phyloP scores from a whole-genome alignment of 2,888 invertebrate genomes.

The Serrognathus titanus region DNA sequence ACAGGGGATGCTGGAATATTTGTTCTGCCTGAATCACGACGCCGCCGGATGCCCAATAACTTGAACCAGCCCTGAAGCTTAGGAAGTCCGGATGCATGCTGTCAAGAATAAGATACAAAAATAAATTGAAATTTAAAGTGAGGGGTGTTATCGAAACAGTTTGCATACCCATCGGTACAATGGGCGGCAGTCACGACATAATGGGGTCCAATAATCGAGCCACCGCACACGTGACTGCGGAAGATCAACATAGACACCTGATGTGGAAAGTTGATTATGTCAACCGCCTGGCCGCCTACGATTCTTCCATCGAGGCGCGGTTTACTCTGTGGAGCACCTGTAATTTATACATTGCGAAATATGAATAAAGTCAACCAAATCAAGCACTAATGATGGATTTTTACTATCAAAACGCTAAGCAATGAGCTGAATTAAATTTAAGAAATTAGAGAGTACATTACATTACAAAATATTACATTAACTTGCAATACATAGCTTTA shows the following conservation, averaged over 20 bases:
- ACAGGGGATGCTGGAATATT: constrained; percentile 17
- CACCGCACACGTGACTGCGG: constrained; percentile 18
- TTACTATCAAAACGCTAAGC: no score
- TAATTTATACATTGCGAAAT: no score
- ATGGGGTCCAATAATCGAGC: constrained; percentile 9
- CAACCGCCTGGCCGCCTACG: constrained; percentile 10
- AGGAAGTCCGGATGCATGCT: neutral
- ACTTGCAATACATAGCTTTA: no score
- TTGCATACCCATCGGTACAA: constrained; percentile 14
- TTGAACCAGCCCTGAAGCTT: constrained; percentile 19
- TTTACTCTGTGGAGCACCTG: neutral
- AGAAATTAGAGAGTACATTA: no score
- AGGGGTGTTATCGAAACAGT: neutral
- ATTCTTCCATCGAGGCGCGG: constrained; percentile 17
- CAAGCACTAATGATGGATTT: no score
- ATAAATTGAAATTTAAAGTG: neutral
- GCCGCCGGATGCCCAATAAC: constrained; percentile 14
- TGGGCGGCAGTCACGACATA: constrained; percentile 18
- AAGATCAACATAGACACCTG: constrained; percentile 13
- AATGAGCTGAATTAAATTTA: no score
- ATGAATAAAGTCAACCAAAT: no score
- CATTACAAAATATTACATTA: no score
- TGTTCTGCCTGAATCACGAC: neutral
- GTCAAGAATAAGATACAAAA: neutral
- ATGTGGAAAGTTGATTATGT: constrained; percentile 13